Evolutionary conservation across 2,797 vertebrate species (phyloP), one percentile per base, ranked within the genome.

Genomic region (Cryptoblepharus egeriae): DNA sequence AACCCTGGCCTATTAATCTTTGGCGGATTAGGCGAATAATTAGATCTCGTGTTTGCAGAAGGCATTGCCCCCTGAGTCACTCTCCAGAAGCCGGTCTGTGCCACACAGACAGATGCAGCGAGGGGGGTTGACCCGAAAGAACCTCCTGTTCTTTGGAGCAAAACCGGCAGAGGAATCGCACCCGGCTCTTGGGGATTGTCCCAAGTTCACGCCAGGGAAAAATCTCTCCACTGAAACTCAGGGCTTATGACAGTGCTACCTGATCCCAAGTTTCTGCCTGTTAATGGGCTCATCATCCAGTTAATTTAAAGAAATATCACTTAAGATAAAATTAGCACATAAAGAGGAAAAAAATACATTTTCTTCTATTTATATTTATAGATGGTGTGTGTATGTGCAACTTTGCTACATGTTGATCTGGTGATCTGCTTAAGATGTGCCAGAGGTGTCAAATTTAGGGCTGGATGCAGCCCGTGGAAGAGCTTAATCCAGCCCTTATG

Each of bases 11-110:
- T 57, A 8, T 65, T 78, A n/a, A 45, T 73, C 82, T 49, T 26
- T 81, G 90, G 0, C 13, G 35, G 55, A 68, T 68, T 55, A 55
- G 30, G 61, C n/a, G 61, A 26, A 78, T 72, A 20, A 60, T 74
- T 32, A 49, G 5, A 12, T 26, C 70, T 55, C 61, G 10, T 72
- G 78, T 81, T 76, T 73, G 32, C 32, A 71, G 81, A 89, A 87
- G 26, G 28, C 24, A 24, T 37, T 60, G 32, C 24, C 81, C 81
- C 65, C 79, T 69, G 75, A 82, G 26, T 32, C 60, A 87, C 88
- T 88, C 70, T 42, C 45, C 1, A 76, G 81, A 89, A 82, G 30
- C 18, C 24, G 32, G 26, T 74, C 71, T 75, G 60, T 45, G 79
- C 42, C 37, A 73, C 32, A 26, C 18, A 35, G 16, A 24, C 45